Evolutionary conservation across 2,113 vertebrate species (phyloP), one percentile per base, ranked within the genome.

Genomic region (Nycticebus coucang): DNA sequence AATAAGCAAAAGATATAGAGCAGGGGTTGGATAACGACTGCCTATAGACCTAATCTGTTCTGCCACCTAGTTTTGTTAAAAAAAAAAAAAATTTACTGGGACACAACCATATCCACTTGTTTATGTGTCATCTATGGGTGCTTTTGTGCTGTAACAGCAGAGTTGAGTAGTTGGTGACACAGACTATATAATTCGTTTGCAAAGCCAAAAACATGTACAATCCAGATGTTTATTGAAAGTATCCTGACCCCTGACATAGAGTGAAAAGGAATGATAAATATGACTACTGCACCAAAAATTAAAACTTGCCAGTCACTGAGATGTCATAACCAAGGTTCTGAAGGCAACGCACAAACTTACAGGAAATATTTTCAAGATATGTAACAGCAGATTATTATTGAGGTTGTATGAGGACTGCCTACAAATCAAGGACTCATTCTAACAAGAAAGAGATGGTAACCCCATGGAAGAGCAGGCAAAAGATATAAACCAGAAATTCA

Each of bases 141-240:
- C 1, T 35, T 71, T 64, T 35, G 35, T 55, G 41, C 37, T 37
- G 5, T 45, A 50, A 30, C 17, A 30, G n/a, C 22, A 13, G 18
- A 55, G 22, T 19, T 2, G 15, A 75, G 14, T 37, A 57, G 11
- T 87, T 79, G 55, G 21, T 75, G 59, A 53, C 57, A 77, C 24
- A 71, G n/a, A 81, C 28, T 6, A 1, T n/a, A 64, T 84, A 45
- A 71, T 33, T 95, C 71, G 37, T 33, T 95, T 71, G 37, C 17
- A 84, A 94, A 90, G 82, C 7, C 80, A 53, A 82, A 91, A 94
- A 81, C 74, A 87, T 89, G 95, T 94, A 55, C 77, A 87, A 57
- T 86, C 64, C 91, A 50, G 13, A 28, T 21, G 7, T 62, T 90
- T 53, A 71, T 12, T 59, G 89, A 80, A 85, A 95, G 30, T 74